Evolutionary conservation across 2,888 invertebrate species (phyloP).

Genomic region (Onchidella celtica): DNA sequence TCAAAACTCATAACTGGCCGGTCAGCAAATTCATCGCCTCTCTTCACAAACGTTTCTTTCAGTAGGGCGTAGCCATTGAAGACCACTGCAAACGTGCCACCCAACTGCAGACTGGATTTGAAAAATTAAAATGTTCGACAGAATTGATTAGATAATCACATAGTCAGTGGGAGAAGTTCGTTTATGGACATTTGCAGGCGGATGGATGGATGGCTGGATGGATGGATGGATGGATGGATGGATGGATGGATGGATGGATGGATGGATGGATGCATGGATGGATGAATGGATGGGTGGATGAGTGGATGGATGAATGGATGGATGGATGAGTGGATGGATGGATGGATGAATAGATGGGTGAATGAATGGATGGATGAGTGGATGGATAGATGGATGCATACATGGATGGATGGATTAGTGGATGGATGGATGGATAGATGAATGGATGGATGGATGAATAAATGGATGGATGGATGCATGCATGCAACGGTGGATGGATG

Average conservation of each 20-base stretch:
- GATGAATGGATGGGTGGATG: no score
- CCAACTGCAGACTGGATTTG: background rate
- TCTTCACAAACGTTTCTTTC: conserved; percentile 22
- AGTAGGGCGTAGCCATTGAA: conserved; percentile 24
- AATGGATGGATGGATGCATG: no score
- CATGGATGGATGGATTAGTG: background rate
- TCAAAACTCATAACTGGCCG: background rate
- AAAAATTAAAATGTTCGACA: background rate
- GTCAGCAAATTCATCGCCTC: conserved; percentile 5
- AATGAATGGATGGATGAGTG: background rate
- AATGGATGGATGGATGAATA: background rate
- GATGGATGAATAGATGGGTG: background rate
- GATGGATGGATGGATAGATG: background rate
- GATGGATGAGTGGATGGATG: background rate
- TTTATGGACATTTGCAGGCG: no score
- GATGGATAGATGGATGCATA: background rate
- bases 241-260: no score
- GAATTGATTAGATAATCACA: background rate
- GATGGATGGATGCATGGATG: no score
- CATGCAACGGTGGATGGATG: no score
- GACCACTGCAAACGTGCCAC: background rate
- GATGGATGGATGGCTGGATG: no score
- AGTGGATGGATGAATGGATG: background rate
- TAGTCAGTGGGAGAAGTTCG: no score
- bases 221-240: no score